phyloP scores from a whole-genome alignment of 2,888 invertebrate genomes.

The Drosophila meridiana region DNA sequence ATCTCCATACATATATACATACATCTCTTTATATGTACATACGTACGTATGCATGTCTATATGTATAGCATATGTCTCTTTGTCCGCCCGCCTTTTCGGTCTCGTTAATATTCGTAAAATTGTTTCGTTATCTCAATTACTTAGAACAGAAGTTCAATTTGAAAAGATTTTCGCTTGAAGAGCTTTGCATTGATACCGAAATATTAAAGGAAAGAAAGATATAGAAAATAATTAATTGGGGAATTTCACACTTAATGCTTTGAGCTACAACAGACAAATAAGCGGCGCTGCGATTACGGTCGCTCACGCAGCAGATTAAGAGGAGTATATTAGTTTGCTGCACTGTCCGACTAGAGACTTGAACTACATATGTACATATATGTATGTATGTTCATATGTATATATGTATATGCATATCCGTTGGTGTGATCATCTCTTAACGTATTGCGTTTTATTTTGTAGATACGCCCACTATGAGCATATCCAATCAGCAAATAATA shows the following conservation, averaged over 20 bases:
- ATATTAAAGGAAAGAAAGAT: not conserved
- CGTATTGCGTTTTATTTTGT: too few species aligned
- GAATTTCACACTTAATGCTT: not conserved
- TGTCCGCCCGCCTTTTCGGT: not conserved
- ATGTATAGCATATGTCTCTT: not conserved
- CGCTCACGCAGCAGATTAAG: not conserved
- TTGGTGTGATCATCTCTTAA: too few species aligned
- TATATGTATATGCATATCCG: too few species aligned
- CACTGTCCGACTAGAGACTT: not conserved
- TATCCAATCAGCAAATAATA: too few species aligned
- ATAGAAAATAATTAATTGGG: not conserved
- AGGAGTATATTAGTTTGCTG: not conserved
- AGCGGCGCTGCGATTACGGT: not conserved
- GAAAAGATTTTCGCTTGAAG: slow-evolving; percentile 2
- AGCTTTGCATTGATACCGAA: slow-evolving; percentile 1
- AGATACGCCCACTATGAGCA: too few species aligned
- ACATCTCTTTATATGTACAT: slow-evolving; percentile 1
- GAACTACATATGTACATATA: too few species aligned
- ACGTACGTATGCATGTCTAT: slow-evolving; percentile 10
- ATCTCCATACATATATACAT: not conserved
- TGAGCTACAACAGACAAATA: not conserved
- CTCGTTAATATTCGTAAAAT: slow-evolving; percentile 4
- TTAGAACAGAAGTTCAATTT: slow-evolving; percentile 28
- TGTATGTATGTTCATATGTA: too few species aligned
- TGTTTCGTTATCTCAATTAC: slow-evolving; percentile 41